Percentiles rank a stretch among this genome's conserved stretches.
Evolutionary conservation across 2,888 invertebrate genomes (phyloP).

Genomic region (Nomada lathburiana): DNA sequence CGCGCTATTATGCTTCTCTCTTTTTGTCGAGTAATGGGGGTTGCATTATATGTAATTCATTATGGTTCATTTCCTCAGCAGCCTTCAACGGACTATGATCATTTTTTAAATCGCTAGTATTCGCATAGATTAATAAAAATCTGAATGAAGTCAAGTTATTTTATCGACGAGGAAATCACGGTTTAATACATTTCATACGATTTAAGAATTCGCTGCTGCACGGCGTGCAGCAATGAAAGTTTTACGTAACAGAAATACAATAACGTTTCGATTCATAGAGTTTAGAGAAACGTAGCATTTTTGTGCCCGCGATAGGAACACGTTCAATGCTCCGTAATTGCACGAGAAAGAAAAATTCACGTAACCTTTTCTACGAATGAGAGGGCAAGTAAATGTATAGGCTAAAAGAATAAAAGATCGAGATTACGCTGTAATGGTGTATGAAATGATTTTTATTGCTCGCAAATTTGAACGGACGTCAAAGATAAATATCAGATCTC

Average conservation of each 20-base stretch:
- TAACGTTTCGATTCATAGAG: constrained; percentile 2
- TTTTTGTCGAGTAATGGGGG: not conserved
- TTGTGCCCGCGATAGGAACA: not conserved
- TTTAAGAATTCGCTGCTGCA: not conserved
- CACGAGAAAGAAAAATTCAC: not conserved
- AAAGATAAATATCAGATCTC: constrained; percentile 4
- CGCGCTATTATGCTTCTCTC: not conserved
- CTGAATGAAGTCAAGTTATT: no score
- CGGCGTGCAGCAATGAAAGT: constrained; percentile 6
- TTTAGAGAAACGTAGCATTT: not conserved
- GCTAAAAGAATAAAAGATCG: not conserved
- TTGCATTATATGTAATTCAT: constrained; percentile 1
- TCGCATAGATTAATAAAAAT: not conserved
- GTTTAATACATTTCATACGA: not conserved
- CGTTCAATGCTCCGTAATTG: not conserved
- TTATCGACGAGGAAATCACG: not conserved
- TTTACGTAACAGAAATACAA: not conserved
- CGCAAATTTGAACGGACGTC: not conserved
- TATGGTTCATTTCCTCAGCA: not conserved
- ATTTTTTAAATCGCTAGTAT: not conserved
- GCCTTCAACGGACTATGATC: not conserved
- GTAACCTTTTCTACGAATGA: not conserved
- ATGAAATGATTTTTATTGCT: not conserved
- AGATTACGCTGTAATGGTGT: no score
- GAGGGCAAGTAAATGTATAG: not conserved